Evolutionary conservation across 2,797 vertebrate genomes (phyloP).

Genomic region (Halcyon smyrnensis): DNA sequence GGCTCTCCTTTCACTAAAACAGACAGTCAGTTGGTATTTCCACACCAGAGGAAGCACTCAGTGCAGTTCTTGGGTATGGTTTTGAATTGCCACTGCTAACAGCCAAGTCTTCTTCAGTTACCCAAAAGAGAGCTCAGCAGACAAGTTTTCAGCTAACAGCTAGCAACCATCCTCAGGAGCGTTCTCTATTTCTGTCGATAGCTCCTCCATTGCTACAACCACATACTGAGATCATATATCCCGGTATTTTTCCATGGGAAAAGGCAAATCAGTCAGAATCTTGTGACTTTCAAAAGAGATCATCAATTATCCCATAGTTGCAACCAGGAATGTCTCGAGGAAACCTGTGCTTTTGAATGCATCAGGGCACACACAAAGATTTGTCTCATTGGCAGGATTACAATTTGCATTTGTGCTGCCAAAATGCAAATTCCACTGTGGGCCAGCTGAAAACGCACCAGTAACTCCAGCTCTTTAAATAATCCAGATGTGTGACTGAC

Average conservation of each 20-base stretch:
- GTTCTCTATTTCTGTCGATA: not conserved
- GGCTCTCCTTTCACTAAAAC: not conserved
- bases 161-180: not conserved
- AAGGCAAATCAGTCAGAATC: not conserved
- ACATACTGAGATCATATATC: not conserved
- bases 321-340: not conserved
- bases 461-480: not conserved
- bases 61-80: not conserved
- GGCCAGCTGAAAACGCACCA: not conserved
- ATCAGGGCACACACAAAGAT: not conserved
- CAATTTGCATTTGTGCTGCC: not conserved
- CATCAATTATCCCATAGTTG: not conserved
- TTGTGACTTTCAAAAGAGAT: not conserved
- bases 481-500: not conserved
- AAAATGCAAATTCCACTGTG: not conserved
- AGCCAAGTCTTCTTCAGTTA: slow-evolving; percentile 15
- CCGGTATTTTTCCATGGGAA: slow-evolving; percentile 22
- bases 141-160: slow-evolving; percentile 29
- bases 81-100: slow-evolving; percentile 13
- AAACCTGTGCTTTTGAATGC: not conserved
- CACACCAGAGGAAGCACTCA: not conserved
- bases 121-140: slow-evolving; percentile 40
- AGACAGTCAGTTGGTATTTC: slow-evolving; percentile 6
- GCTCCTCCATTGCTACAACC: not conserved
- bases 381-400: not conserved